A percentile compares a stretch with the other conserved stretches of the same genome.
Conservation (phyloP, 2,888 invertebrate species). For the Allophyes oxyacanthae region DNA sequence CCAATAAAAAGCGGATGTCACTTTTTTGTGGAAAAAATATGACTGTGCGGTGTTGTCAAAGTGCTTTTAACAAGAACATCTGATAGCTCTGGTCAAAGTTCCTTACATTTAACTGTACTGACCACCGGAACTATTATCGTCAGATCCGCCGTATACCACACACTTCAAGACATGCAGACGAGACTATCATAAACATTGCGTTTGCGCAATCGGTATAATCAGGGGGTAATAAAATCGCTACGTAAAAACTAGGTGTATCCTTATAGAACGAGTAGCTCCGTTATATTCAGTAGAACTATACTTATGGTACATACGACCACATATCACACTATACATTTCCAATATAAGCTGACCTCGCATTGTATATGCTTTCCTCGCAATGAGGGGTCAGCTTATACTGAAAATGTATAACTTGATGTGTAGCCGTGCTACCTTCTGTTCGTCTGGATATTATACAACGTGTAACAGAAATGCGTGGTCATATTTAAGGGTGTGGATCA, state of each 20-base stretch:
- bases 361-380: too few species aligned
- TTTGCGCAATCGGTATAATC: conserved; percentile 35
- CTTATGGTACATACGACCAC: background rate
- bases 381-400: too few species aligned
- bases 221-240: conserved; percentile 38
- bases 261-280: conserved; percentile 29
- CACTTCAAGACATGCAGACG: background rate
- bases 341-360: too few species aligned
- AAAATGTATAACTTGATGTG: too few species aligned
- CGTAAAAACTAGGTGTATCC: conserved; percentile 25
- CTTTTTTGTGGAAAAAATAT: too few species aligned
- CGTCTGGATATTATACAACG: too few species aligned
- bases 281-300: conserved; percentile 31
- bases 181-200: conserved; percentile 11
- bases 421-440: too few species aligned
- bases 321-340: too few species aligned
- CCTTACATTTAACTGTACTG: conserved; percentile 33
- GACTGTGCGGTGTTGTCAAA: too few species aligned
- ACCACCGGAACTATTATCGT: conserved; percentile 4
- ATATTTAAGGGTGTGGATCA: too few species aligned
- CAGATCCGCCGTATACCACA: background rate
- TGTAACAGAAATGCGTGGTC: too few species aligned
- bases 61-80: background rate
- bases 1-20: too few species aligned
- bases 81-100: conserved; percentile 16